These are phyloP conservation scores for Champsocephalus esox DNA, from an alignment of 2,797 vertebrate species.

Conservation along the genomic window DNA sequence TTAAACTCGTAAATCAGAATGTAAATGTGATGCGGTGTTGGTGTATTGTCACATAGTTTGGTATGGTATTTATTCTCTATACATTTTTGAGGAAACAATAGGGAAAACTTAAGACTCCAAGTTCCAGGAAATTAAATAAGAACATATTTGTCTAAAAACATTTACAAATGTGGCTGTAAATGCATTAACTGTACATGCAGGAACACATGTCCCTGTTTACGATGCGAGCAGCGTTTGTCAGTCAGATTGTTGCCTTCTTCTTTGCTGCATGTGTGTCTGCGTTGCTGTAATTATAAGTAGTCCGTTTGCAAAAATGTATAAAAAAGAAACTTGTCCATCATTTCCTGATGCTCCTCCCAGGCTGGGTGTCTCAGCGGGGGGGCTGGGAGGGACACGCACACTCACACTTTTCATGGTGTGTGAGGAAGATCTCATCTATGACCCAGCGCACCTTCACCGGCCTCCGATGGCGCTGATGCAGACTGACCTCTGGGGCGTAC, in stretches of 20 bases:
- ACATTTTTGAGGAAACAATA: neutral
- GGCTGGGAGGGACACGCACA: slow-evolving; percentile 92
- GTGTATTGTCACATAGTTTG: neutral
- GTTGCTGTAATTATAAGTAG: slow-evolving; percentile 51
- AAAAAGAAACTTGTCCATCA: slow-evolving; percentile 44
- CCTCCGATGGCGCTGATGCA: slow-evolving; percentile 71
- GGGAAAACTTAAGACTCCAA: neutral
- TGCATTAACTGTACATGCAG: slow-evolving; percentile 16
- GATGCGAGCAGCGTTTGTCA: slow-evolving; percentile 29
- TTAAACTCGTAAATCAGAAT: slow-evolving; percentile 9
- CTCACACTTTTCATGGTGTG: slow-evolving; percentile 95
- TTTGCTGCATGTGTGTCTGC: slow-evolving; percentile 54
- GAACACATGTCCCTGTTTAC: slow-evolving; percentile 17
- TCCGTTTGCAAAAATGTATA: slow-evolving; percentile 51
- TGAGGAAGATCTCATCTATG: slow-evolving; percentile 92
- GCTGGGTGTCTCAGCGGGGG: slow-evolving; percentile 88
- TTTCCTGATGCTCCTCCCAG: slow-evolving; percentile 39
- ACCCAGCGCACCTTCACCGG: slow-evolving; percentile 85
- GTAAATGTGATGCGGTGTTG: neutral
- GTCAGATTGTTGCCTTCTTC: slow-evolving; percentile 27
- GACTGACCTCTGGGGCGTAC: slow-evolving; percentile 87
- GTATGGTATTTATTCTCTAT: neutral
- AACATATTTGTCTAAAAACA: neutral
- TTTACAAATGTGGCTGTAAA: slow-evolving; percentile 9
- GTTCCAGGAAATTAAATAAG: slow-evolving; percentile 9